These are phyloP conservation scores for Dicentrarchus labrax DNA, from an alignment of 2,113 vertebrate genomes.

Conservation along the genomic window DNA sequence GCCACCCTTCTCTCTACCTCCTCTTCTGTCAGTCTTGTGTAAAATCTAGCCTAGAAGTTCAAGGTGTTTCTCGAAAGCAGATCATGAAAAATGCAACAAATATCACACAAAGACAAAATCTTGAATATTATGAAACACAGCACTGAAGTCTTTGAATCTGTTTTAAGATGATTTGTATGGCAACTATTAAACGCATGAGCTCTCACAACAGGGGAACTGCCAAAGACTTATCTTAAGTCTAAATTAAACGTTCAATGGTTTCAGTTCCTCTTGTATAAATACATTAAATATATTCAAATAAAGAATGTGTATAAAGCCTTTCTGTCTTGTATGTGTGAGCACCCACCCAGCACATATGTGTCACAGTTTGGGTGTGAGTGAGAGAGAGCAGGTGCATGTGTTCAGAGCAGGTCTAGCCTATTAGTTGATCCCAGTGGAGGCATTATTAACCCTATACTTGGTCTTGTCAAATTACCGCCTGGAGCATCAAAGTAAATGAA, in stretches of 20 bases:
- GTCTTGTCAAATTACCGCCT: constrained; percentile 41
- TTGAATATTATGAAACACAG: not conserved
- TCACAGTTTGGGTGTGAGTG: not conserved
- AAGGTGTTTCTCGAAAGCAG: not conserved
- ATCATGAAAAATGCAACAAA: not conserved
- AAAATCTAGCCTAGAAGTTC: not conserved
- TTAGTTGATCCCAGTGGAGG: constrained; percentile 34
- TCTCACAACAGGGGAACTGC: not conserved
- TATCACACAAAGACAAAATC: not conserved
- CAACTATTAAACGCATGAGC: not conserved
- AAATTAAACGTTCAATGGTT: constrained; percentile 17
- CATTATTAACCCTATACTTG: constrained; percentile 8
- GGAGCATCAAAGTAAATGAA: constrained; percentile 25
- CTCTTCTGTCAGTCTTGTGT: too few species aligned
- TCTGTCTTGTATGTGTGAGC: not conserved
- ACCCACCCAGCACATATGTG: not conserved
- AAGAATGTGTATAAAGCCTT: not conserved
- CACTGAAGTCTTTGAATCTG: not conserved
- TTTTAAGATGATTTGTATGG: not conserved
- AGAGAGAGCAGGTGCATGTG: constrained; percentile 18
- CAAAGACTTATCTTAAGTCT: not conserved
- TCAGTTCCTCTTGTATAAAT: constrained; percentile 26
- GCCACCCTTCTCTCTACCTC: too few species aligned
- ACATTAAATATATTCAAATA: constrained; percentile 5
- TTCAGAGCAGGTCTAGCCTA: not conserved